phyloP scores from a whole-genome alignment of 2,888 invertebrate species.

The Theretra japonica region DNA sequence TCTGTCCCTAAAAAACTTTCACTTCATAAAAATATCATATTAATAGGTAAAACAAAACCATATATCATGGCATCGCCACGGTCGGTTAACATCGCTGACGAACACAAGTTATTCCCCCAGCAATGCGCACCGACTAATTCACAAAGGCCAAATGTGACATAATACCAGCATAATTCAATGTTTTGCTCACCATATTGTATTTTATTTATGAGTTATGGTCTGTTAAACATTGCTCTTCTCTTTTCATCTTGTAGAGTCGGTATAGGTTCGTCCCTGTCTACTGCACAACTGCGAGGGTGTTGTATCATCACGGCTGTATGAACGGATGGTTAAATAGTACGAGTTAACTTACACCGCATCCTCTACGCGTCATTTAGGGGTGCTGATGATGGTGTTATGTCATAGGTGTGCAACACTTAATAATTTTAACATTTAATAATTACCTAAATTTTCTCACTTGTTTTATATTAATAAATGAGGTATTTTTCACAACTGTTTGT shows the following conservation, averaged over 20 bases:
- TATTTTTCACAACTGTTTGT: too few species aligned
- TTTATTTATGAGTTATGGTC: slow-evolving; percentile 85
- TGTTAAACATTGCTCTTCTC: slow-evolving; percentile 64
- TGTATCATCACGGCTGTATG: slow-evolving; percentile 75
- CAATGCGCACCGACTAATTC: slow-evolving; percentile 74
- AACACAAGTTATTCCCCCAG: slow-evolving; percentile 72
- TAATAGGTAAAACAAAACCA: background rate
- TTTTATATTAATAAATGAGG: too few species aligned
- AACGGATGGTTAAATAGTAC: slow-evolving; percentile 83
- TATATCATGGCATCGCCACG: slow-evolving; percentile 38
- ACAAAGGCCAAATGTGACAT: slow-evolving; percentile 85
- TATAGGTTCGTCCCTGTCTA: slow-evolving; percentile 60
- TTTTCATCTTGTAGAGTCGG: slow-evolving; percentile 47
- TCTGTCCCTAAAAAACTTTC: background rate
- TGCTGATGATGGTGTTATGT: slow-evolving; percentile 63
- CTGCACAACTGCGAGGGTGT: slow-evolving; percentile 63
- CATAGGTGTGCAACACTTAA: slow-evolving; percentile 29
- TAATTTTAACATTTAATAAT: too few species aligned
- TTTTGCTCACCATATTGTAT: slow-evolving; percentile 86
- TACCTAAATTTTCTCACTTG: too few species aligned
- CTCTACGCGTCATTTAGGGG: slow-evolving; percentile 80
- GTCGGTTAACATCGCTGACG: slow-evolving; percentile 68
- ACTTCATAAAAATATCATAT: background rate
- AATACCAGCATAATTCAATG: slow-evolving; percentile 85
- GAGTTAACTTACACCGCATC: slow-evolving; percentile 83